Conservation (phyloP, 2,797 vertebrate species). For the Echeneis naucrates region DNA sequence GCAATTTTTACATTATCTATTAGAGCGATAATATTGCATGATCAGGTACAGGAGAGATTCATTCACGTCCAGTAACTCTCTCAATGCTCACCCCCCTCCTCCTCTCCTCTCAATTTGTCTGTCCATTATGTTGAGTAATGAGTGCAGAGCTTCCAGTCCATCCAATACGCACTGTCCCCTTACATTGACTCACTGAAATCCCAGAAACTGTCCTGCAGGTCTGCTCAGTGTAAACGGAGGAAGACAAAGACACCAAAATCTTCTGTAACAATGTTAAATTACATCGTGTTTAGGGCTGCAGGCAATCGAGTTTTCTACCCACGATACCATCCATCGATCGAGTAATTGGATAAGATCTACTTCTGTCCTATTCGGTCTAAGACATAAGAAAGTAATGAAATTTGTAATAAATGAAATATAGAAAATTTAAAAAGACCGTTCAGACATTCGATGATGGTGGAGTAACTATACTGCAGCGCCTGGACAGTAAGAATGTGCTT, state of each 20-base stretch:
- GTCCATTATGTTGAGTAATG: constrained; percentile 79
- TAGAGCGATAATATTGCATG: constrained; percentile 80
- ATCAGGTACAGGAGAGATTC: constrained; percentile 73
- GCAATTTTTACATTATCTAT: constrained; percentile 82
- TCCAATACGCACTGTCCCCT: constrained; percentile 51
- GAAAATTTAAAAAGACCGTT: too few relatives aligned
- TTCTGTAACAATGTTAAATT: background rate
- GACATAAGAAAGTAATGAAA: too few relatives aligned
- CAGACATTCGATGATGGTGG: too few relatives aligned
- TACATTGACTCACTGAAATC: constrained; percentile 44
- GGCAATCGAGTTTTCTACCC: too few relatives aligned
- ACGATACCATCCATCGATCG: too few relatives aligned
- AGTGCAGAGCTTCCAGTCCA: constrained; percentile 61
- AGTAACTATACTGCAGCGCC: too few relatives aligned
- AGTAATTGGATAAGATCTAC: too few relatives aligned
- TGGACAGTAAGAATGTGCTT: too few relatives aligned
- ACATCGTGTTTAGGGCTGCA: too few relatives aligned
- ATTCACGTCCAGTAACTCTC: constrained; percentile 54
- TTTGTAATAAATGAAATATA: too few relatives aligned
- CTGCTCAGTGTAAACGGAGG: constrained; percentile 4
- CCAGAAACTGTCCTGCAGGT: constrained; percentile 12
- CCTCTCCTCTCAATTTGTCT: constrained; percentile 38
- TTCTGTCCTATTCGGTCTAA: too few relatives aligned
- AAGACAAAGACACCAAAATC: constrained; percentile 3
- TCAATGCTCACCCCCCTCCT: constrained; percentile 11